Evolutionary conservation across 2,797 vertebrate species (phyloP).

Genomic region (Brachyalestes nurse): DNA sequence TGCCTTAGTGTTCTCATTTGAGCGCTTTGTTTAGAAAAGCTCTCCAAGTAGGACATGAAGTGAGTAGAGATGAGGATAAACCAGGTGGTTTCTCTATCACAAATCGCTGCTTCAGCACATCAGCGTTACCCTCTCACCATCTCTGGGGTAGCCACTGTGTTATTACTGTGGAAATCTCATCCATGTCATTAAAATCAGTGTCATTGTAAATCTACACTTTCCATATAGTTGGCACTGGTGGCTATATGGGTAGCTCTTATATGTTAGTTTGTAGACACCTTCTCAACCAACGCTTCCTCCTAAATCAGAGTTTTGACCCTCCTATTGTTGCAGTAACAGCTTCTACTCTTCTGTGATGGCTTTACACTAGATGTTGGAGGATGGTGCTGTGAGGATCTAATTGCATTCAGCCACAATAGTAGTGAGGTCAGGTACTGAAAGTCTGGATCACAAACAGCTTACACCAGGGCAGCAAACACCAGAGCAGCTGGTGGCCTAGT

Average conservation of each 20-base stretch:
- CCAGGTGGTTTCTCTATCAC: constrained; percentile 35
- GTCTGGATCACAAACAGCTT: too few species aligned
- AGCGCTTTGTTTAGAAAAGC: constrained; percentile 19
- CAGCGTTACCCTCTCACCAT: not conserved
- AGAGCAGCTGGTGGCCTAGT: too few species aligned
- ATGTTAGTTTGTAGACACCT: not conserved
- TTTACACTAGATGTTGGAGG: not conserved
- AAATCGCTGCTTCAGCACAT: not conserved
- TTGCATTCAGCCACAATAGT: not conserved
- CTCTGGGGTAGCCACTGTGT: not conserved
- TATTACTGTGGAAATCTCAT: not conserved
- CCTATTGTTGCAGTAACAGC: too few species aligned
- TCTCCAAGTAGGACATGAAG: constrained; percentile 50
- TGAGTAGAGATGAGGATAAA: constrained; percentile 59
- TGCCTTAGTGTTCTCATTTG: constrained; percentile 20
- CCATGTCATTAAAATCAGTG: not conserved
- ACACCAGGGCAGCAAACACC: too few species aligned
- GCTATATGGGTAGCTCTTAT: not conserved
- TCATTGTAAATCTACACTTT: too few species aligned
- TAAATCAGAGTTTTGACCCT: not conserved
- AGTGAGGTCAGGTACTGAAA: not conserved
- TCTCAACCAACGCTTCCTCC: not conserved
- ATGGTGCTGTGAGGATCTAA: not conserved
- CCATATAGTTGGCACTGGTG: too few species aligned
- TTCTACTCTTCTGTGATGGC: not conserved